Conservation (phyloP, 1,140 invertebrate genomes). For the Odontomachus brunneus region DNA sequence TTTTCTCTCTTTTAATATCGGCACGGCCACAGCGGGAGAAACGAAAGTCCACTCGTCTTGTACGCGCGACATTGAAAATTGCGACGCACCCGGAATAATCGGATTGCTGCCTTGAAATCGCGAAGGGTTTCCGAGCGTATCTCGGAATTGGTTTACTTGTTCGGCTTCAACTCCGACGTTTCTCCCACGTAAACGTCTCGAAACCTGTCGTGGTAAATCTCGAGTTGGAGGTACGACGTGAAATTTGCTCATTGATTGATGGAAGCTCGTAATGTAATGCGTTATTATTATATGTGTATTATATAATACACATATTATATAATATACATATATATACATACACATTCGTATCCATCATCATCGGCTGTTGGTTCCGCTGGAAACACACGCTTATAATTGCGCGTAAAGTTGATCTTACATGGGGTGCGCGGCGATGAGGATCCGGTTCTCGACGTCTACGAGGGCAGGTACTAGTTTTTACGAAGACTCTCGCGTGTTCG, state of each 20-base stretch:
- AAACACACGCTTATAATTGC: constrained; percentile 22
- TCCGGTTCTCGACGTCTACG: constrained; percentile 33
- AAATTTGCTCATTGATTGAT: not conserved
- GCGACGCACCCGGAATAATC: not conserved
- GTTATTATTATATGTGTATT: too few relatives aligned
- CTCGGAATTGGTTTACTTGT: constrained; percentile 28
- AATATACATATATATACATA: too few relatives aligned
- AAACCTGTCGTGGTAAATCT: not conserved
- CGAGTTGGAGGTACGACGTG: not conserved
- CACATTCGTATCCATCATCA: too few relatives aligned
- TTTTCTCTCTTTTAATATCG: not conserved
- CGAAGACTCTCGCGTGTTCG: not conserved
- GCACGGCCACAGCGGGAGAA: not conserved
- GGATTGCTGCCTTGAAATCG: constrained; percentile 4
- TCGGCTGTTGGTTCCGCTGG: not conserved
- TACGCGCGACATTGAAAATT: not conserved
- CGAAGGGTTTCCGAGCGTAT: not conserved
- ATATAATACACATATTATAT: too few relatives aligned
- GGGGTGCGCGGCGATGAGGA: constrained; percentile 22
- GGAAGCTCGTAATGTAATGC: too few relatives aligned
- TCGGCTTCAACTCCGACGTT: not conserved
- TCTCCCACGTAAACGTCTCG: not conserved
- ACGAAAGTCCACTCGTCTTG: not conserved
- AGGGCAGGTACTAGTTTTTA: constrained; percentile 50
- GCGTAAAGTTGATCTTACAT: constrained; percentile 21